Conservation (phyloP, 2,797 vertebrate genomes). For the Mastacembelus armatus region DNA sequence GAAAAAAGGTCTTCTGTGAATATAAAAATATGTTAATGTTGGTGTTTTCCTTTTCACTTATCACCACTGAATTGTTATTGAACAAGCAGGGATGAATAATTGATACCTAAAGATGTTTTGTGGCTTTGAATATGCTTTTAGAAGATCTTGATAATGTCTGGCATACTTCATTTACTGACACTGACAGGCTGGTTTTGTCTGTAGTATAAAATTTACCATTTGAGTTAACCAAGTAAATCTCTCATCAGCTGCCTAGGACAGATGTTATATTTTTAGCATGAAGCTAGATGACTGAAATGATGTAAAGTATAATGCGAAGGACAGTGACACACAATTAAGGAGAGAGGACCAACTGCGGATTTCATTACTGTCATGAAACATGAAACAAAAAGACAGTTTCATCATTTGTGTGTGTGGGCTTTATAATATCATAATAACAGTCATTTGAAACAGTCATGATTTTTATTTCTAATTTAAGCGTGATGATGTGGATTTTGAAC, state of each 20-base stretch:
- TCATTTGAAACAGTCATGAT: background rate
- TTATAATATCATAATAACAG: background rate
- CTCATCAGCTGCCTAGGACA: constrained; percentile 29
- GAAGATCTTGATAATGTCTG: constrained; percentile 4
- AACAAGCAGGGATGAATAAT: background rate
- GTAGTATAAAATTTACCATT: constrained; percentile 9
- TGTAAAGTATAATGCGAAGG: background rate
- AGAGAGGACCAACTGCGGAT: background rate
- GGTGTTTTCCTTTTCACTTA: no score
- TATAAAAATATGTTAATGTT: background rate
- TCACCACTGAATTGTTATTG: no score
- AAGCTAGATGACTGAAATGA: constrained; percentile 13
- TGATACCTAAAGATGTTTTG: no score
- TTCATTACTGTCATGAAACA: constrained; percentile 3
- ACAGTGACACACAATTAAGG: background rate
- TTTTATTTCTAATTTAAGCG: background rate
- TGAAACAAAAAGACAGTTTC: no score
- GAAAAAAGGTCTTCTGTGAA: no score
- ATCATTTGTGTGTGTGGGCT: no score
- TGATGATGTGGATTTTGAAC: background rate
- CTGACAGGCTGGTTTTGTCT: background rate
- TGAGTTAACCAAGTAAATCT: constrained; percentile 16
- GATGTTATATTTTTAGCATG: background rate
- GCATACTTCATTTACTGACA: background rate
- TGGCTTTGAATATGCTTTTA: background rate